Evolutionary conservation across 1,140 invertebrate genomes (phyloP).

Genomic region (Hormaphis cornu): DNA sequence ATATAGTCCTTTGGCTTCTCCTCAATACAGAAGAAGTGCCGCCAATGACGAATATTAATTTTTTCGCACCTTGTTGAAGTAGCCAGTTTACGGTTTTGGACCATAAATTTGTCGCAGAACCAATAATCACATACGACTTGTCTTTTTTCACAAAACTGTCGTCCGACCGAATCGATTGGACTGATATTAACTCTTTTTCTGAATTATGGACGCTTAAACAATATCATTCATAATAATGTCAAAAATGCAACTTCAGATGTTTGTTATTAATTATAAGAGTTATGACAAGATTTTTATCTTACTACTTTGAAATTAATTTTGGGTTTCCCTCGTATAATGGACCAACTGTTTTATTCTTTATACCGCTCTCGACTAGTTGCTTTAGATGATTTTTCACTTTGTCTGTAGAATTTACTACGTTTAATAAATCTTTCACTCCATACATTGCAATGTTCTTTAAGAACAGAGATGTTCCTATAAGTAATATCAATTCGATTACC

Average conservation of each 20-base stretch:
- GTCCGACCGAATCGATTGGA: not conserved
- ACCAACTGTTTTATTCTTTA: not conserved
- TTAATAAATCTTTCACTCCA: not conserved
- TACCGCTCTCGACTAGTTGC: constrained; percentile 10
- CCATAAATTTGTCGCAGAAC: constrained; percentile 12
- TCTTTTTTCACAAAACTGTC: not conserved
- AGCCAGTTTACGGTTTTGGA: constrained; percentile 18
- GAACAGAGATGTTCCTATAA: constrained; percentile 16
- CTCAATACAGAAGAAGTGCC: constrained; percentile 22
- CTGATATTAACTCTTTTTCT: not conserved
- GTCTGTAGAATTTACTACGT: not conserved
- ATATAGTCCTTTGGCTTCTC: constrained; percentile 21
- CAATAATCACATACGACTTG: not conserved
- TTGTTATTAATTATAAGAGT: not conserved
- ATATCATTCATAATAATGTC: not conserved
- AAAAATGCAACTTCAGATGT: too few relatives aligned
- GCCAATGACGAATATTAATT: constrained; percentile 27
- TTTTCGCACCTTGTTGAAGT: constrained; percentile 14
- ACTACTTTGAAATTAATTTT: not conserved
- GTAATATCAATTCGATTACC: too few relatives aligned
- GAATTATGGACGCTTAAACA: not conserved
- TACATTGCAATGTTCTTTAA: constrained; percentile 1
- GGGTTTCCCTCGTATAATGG: not conserved
- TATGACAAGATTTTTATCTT: not conserved
- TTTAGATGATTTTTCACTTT: constrained; percentile 20